These are phyloP conservation scores for Leucosticte australis DNA, from an alignment of 2,113 vertebrate genomes.

Conservation along the genomic window DNA sequence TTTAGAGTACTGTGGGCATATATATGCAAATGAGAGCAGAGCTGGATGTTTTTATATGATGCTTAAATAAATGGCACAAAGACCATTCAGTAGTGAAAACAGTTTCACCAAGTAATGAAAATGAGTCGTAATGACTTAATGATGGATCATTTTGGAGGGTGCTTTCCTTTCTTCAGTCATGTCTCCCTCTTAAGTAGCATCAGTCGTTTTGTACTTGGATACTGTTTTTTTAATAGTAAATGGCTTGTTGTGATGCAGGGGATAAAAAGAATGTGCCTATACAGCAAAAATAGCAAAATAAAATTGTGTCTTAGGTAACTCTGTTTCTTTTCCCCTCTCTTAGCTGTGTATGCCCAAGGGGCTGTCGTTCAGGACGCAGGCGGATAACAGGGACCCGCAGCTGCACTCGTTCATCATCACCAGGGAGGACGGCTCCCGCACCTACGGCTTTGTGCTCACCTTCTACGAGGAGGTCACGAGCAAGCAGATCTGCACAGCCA, in stretches of 20 bases:
- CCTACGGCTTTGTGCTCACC: conserved; percentile 93
- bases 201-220: background rate
- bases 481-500: conserved; percentile 90
- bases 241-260: background rate
- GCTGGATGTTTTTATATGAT: background rate
- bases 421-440: conserved; percentile 88
- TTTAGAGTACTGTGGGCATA: background rate
- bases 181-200: background rate
- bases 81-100: background rate
- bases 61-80: background rate
- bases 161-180: background rate
- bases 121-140: background rate
- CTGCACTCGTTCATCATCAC: conserved; percentile 94
- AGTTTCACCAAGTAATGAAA: background rate
- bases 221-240: background rate
- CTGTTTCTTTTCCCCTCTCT: background rate
- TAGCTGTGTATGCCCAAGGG: conserved; percentile 98
- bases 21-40: background rate
- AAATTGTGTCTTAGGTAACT: background rate
- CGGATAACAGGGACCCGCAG: conserved; percentile 81
- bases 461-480: conserved; percentile 95
- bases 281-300: background rate
- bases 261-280: background rate
- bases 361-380: conserved; percentile 91
- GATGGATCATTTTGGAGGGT: background rate